Percentiles rank a stretch among this genome's conserved stretches.
Evolutionary conservation across 2,888 invertebrate genomes (phyloP).

Genomic region (Coenonympha arcania): DNA sequence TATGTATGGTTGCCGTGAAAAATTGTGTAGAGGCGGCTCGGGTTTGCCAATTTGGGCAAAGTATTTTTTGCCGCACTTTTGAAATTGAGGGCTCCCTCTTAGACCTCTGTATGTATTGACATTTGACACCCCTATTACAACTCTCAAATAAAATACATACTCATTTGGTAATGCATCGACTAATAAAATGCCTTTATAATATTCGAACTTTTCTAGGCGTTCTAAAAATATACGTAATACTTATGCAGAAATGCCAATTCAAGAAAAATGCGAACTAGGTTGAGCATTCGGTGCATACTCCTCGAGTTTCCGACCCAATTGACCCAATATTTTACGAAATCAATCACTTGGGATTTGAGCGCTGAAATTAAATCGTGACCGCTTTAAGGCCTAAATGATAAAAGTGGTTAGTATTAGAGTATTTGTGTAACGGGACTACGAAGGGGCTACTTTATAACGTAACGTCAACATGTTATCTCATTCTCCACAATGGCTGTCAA

Average conservation of each 20-base stretch:
- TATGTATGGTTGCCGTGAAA: no score
- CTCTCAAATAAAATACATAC: no score
- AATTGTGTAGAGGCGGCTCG: no score
- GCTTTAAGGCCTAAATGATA: slow-evolving; percentile 9
- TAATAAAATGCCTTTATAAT: background rate
- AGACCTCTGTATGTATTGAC: no score
- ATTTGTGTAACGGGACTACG: background rate
- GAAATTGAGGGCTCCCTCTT: no score
- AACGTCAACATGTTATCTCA: slow-evolving; percentile 16
- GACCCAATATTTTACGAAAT: slow-evolving; percentile 15
- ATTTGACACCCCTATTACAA: no score
- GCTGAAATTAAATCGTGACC: slow-evolving; percentile 11
- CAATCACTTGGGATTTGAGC: slow-evolving; percentile 4
- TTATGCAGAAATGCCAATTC: slow-evolving; percentile 4
- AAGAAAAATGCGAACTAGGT: slow-evolving; percentile 7
- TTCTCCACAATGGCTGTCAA: slow-evolving; percentile 14
- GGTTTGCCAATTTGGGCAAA: no score
- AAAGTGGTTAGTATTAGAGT: slow-evolving; percentile 3
- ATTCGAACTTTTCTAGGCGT: slow-evolving; percentile 5
- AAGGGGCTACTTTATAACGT: slow-evolving; percentile 11
- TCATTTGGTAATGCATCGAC: background rate
- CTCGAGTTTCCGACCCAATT: slow-evolving; percentile 15
- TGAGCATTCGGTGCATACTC: slow-evolving; percentile 2
- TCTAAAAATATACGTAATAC: background rate
- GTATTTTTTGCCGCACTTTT: no score